Evolutionary conservation across 2,888 invertebrate species (phyloP).

Genomic region (Nomada fabriciana): DNA sequence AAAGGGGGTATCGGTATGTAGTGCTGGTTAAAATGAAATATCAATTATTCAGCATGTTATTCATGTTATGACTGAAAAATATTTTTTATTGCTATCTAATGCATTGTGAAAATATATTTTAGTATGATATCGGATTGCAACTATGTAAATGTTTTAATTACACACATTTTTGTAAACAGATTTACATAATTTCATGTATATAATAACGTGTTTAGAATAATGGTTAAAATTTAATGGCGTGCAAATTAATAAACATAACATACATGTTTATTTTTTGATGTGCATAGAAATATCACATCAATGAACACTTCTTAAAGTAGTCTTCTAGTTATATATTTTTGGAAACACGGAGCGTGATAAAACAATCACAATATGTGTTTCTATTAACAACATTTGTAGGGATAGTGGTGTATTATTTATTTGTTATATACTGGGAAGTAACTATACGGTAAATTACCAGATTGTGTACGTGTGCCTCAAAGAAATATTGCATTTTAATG

Average conservation of each 20-base stretch:
- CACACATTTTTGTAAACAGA: constrained; percentile 12
- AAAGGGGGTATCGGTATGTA: constrained; percentile 58
- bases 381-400: background rate
- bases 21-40: constrained; percentile 46
- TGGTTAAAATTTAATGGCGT: background rate
- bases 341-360: background rate
- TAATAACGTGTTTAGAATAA: constrained; percentile 33
- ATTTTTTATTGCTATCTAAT: constrained; percentile 29
- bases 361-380: constrained; percentile 16
- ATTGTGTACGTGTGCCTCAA: constrained; percentile 71
- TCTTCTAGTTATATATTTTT: constrained; percentile 49
- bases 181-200: constrained; percentile 53
- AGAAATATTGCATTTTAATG: constrained; percentile 48
- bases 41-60: constrained; percentile 34
- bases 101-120: constrained; percentile 24
- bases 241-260: constrained; percentile 4
- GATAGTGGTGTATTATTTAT: constrained; percentile 14
- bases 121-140: constrained; percentile 18
- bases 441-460: constrained; percentile 9
- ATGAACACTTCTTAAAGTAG: constrained; percentile 66
- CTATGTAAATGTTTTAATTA: constrained; percentile 27
- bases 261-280: background rate
- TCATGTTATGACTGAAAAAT: constrained; percentile 33
- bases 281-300: constrained; percentile 18
- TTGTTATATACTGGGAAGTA: constrained; percentile 8